Percentiles rank a stretch among this genome's conserved stretches.
phyloP scores from a whole-genome alignment of 2,113 vertebrate genomes.

The Poecilia latipinna region DNA sequence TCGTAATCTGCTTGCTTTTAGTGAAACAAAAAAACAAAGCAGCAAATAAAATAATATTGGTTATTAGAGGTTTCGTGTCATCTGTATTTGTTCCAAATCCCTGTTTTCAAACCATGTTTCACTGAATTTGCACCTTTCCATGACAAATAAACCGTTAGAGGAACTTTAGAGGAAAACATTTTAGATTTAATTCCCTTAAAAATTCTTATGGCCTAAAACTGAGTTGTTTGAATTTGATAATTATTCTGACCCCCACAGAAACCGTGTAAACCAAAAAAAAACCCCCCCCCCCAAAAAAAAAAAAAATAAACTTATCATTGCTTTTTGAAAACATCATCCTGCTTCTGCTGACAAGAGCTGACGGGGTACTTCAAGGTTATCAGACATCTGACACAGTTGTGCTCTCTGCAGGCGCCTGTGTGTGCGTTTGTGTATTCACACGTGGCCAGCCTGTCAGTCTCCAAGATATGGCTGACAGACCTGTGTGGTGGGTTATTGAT shows the following conservation, averaged over 20 bases:
- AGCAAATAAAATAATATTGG: too few species aligned
- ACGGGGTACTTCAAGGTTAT: constrained; percentile 15
- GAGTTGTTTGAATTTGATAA: background rate
- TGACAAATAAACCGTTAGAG: too few species aligned
- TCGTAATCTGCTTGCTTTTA: too few species aligned
- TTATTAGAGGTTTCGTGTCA: too few species aligned
- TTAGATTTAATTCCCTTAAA: too few species aligned
- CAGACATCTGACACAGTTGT: constrained; percentile 21
- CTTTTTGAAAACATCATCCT: background rate
- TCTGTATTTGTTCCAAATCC: too few species aligned
- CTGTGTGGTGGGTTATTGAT: constrained; percentile 63
- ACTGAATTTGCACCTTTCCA: too few species aligned
- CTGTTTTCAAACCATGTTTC: too few species aligned
- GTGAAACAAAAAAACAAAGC: too few species aligned
- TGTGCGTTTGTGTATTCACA: constrained; percentile 1
- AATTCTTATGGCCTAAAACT: background rate
- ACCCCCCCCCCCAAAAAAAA: too few species aligned
- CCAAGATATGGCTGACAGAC: constrained; percentile 23
- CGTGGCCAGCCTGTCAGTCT: constrained; percentile 35
- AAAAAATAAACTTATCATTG: background rate
- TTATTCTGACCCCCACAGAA: background rate
- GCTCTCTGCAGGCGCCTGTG: constrained; percentile 15
- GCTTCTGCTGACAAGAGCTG: constrained; percentile 2
- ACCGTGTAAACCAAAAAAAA: background rate
- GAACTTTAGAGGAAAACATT: too few species aligned